phyloP scores from a whole-genome alignment of 2,888 invertebrate genomes.

The Drosophila cracens region DNA sequence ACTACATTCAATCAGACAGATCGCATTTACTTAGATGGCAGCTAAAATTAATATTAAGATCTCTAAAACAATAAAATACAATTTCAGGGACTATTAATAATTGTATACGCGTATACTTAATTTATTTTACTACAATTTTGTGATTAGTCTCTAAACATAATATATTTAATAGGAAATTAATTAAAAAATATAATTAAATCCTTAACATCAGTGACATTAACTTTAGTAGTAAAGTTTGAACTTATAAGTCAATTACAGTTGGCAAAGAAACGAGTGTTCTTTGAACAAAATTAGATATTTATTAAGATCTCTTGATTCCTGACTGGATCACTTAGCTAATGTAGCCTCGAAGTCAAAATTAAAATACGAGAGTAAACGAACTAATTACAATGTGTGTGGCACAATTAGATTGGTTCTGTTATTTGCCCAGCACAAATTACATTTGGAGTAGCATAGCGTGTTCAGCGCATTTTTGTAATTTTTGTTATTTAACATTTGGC shows the following conservation, averaged over 20 bases:
- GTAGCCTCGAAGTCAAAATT: background rate
- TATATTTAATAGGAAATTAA: background rate
- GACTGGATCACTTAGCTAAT: background rate
- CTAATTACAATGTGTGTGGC: conserved; percentile 20
- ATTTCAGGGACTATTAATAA: background rate
- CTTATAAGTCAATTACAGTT: background rate
- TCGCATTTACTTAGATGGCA: background rate
- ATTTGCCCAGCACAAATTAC: conserved; percentile 38
- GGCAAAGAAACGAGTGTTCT: background rate
- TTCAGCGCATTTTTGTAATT: conserved; percentile 17
- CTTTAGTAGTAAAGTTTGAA: background rate
- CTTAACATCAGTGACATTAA: background rate
- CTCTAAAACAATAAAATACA: background rate
- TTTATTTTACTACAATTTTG: background rate
- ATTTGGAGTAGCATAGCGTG: conserved; percentile 31
- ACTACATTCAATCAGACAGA: background rate
- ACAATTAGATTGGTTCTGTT: conserved; percentile 51
- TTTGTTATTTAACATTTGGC: conserved; percentile 35
- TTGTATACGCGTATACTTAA: background rate
- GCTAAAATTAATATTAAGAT: background rate
- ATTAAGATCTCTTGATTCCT: background rate
- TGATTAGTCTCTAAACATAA: background rate
- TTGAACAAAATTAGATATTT: background rate
- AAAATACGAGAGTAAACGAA: conserved; percentile 1
- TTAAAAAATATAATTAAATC: background rate